These are phyloP conservation scores for Myrmophylax atrothorax DNA, from an alignment of 2,113 vertebrate species.

Conservation along the genomic window DNA sequence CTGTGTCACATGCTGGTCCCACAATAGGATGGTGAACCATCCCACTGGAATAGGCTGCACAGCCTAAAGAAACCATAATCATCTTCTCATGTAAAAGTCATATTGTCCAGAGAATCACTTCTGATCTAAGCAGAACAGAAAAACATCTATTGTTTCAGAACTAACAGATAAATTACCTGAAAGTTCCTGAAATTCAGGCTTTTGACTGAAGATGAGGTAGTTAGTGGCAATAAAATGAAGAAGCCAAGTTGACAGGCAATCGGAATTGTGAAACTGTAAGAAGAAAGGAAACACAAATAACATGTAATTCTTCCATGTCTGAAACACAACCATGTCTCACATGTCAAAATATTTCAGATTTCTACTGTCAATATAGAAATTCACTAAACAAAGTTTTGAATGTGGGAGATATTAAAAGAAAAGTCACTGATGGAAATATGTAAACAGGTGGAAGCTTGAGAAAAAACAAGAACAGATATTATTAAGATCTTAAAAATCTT, in stretches of 20 bases:
- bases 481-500: neutral
- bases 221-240: conserved; percentile 98
- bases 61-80: neutral
- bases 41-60: neutral
- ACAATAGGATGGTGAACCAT: neutral
- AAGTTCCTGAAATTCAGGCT: conserved; percentile 95
- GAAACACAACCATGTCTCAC: neutral
- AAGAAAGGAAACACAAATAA: conserved; percentile 5
- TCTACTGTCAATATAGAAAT: neutral
- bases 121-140: neutral
- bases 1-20: accelerated
- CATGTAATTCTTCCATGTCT: neutral
- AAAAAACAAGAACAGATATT: neutral
- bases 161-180: conserved; percentile 82
- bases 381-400: neutral
- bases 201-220: conserved; percentile 98
- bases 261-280: conserved; percentile 92
- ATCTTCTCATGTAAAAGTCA: neutral
- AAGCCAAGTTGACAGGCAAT: conserved; percentile 93
- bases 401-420: neutral
- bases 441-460: neutral
- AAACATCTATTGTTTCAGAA: neutral
- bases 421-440: neutral
- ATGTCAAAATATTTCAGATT: neutral
- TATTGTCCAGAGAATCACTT: neutral